Base-by-base conservation (phyloP, 53 echinoderm and acorn worm species). In the Echinometra lucunter region DNA sequence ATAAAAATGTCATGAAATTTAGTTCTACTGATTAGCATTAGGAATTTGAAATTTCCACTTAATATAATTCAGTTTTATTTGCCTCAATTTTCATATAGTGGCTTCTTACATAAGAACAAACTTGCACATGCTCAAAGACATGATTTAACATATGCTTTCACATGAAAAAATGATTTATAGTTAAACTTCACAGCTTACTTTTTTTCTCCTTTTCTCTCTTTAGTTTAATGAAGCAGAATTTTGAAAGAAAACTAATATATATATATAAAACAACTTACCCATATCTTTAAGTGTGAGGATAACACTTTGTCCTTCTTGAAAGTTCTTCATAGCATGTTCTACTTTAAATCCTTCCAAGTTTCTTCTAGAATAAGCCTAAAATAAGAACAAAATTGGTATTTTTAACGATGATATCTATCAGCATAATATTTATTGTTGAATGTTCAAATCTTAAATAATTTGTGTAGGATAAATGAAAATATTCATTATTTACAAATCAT, bases 251-350 rank as follows among this genome's bases (percentile, higher is more conserved):
- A 13, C 13, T 13, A 56, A 56, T 56, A 13, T 13, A 56, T 56
- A 9, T 56, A 56, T 56, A 7, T 56, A 56, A n/a, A 13, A 82
- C n/a, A 35, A 94, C 97, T 94, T 85, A 98, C 99, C 96, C 94
- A 92, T 88, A 95, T 98, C 99, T 97, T 98, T 98, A 1, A 98
- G 96, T 18, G 99, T 98, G 18, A 98, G 91, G 44, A 98, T 98
- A n/a, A 98, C 99, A 92, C 89, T 96, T 88, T 91, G 96, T 53
- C 99, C 99, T 57, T 98, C 98, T 53, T 92, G 94, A 92, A 98
- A 98, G 23, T 95, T 88, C 38, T 96, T 95, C 32, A 87, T 75
- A 27, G 98, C 96, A 82, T 98, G 98, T 37, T 97, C 95, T 40
- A 98, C 97, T 95, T 94, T 96, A 70, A 98, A 88, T 75, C 97